Base-by-base conservation (phyloP, 2,888 invertebrate species). In the Hirtodrosophila confusa region DNA sequence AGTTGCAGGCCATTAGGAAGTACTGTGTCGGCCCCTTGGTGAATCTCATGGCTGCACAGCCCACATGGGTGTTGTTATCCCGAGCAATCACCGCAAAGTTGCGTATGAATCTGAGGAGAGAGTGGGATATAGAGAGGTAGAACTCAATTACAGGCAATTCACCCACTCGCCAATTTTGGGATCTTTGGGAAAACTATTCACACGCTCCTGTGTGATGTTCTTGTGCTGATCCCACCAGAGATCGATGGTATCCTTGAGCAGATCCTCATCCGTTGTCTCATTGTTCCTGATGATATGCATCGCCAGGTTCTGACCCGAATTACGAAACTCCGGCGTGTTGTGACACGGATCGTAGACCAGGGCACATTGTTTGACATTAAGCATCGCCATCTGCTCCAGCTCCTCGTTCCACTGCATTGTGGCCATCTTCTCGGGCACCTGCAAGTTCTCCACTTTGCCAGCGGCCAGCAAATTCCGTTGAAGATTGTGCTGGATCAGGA, bases 11-110 rank as follows among this genome's bases (percentile, higher is more conserved):
- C 57, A 84, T n/a, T 17, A 79, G 53, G n/a, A 85, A 87, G 11
- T 60, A 44, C 0, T 66, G 56, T 8, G 45, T 10, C 0, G n/a
- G 27, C 9, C 44, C 44, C 37, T 60, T 68, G 4, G 43, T 24
- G 17, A 43, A 82, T 24, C 48, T 54, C 8, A 79, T 8, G 17
- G 73, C 87, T 12, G 83, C 84, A 48, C 84, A 84, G 4, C 84
- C 84, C 24, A 84, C 66, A 17, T 63, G 56, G 3, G 86, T 84
- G 23, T 82, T 75, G 51, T 85, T 86, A 5, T 82, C 77, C 9
- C 70, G 55, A 4, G 84, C 84, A 67, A 87, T 75, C 2, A 87
- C 62, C 4, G 80, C 87, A 54, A 84, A 84, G 56, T 87, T 67
- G 4, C 83, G 75, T 6, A 87, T 31, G 4, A 10, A 39, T 7